Evolutionary conservation across 2,888 invertebrate species (phyloP).

Genomic region (Acleris literana): DNA sequence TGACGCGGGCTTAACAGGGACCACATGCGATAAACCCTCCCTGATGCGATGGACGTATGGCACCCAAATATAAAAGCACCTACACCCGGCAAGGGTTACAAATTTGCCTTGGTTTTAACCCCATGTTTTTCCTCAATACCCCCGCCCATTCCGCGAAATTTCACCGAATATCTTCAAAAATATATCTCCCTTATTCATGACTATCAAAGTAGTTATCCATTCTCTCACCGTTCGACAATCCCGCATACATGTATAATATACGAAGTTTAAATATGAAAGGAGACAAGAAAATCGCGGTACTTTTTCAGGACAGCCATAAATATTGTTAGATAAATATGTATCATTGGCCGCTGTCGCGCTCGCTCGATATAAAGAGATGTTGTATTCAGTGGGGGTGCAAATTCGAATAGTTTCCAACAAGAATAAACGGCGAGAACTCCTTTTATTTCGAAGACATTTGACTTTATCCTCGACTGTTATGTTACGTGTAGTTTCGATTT

Average conservation of each 20-base stretch:
- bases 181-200: slow-evolving; percentile 52
- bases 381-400: slow-evolving; percentile 49
- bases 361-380: slow-evolving; percentile 57
- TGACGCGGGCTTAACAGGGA: slow-evolving; percentile 60
- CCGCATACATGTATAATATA: slow-evolving; percentile 59
- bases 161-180: slow-evolving; percentile 31
- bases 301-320: slow-evolving; percentile 72
- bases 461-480: slow-evolving; percentile 49
- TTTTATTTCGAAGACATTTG: slow-evolving; percentile 48
- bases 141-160: slow-evolving; percentile 20
- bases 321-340: slow-evolving; percentile 81
- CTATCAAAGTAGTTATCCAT: slow-evolving; percentile 53
- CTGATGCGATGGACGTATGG: slow-evolving; percentile 34
- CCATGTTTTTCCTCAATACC: slow-evolving; percentile 21
- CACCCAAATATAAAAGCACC: slow-evolving; percentile 33
- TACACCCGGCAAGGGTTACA: slow-evolving; percentile 34
- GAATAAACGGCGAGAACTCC: slow-evolving; percentile 48
- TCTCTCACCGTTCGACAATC: slow-evolving; percentile 56
- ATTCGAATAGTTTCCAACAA: slow-evolving; percentile 66
- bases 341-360: slow-evolving; percentile 72
- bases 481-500: slow-evolving; percentile 54
- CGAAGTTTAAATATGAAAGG: slow-evolving; percentile 77
- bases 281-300: slow-evolving; percentile 63
- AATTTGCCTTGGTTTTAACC: slow-evolving; percentile 31
- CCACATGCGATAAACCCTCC: slow-evolving; percentile 51